These are phyloP conservation scores for Asarcornis scutulata DNA, from an alignment of 2,113 vertebrate species.

Conservation along the genomic window DNA sequence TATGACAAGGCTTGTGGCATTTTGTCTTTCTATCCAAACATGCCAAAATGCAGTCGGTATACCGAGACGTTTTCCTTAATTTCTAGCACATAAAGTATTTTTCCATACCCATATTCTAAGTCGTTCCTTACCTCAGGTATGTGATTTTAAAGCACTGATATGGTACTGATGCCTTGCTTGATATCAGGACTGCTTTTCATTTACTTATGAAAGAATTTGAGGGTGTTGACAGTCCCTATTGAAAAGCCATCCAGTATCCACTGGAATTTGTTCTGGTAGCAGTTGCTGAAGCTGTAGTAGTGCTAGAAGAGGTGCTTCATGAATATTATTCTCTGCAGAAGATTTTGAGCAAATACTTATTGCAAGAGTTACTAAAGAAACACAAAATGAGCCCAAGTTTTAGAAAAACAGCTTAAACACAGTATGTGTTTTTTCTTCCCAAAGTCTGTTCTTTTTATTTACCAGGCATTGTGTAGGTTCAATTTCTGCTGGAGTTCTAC, in stretches of 20 bases:
- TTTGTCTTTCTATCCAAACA: conserved; percentile 23
- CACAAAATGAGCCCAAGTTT: background rate
- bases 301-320: background rate
- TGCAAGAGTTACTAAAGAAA: background rate
- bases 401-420: background rate
- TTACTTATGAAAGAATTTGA: background rate
- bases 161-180: background rate
- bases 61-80: background rate
- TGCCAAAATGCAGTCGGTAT: background rate
- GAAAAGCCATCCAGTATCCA: background rate
- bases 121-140: background rate
- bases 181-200: conserved; percentile 17
- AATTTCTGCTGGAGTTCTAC: background rate
- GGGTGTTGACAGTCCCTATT: conserved; percentile 23
- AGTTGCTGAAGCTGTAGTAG: background rate
- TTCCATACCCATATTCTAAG: background rate
- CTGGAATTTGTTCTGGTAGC: background rate
- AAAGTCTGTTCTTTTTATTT: background rate
- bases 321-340: background rate
- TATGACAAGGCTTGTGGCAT: conserved; percentile 23
- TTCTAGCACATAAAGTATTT: too few relatives aligned
- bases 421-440: background rate
- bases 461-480: background rate
- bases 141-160: background rate
- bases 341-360: background rate